Conservation (phyloP, 2,888 invertebrate species). For the Zygaena filipendulae region DNA sequence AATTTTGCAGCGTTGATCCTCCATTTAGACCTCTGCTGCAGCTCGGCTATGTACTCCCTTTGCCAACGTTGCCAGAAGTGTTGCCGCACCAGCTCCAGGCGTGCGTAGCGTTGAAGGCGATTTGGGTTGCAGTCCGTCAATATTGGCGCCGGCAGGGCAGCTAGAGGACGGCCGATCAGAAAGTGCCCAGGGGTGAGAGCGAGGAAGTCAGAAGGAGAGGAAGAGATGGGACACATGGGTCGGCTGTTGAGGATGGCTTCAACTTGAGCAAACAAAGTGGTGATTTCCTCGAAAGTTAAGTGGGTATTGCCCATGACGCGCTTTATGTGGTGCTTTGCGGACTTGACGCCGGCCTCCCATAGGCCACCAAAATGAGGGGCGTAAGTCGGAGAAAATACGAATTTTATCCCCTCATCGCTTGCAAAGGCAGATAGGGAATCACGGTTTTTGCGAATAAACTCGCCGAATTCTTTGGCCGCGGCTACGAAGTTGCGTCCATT, state of each 20-base stretch:
- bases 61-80: slow-evolving; percentile 19
- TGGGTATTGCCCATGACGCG: slow-evolving; percentile 8
- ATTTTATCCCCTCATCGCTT: slow-evolving; percentile 12
- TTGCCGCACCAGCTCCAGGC: slow-evolving; percentile 14
- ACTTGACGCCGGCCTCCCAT: slow-evolving; percentile 11
- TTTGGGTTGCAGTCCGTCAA: neutral
- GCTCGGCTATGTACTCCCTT: slow-evolving; percentile 15
- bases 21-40: slow-evolving; percentile 23
- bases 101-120: slow-evolving; percentile 8
- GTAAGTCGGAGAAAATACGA: slow-evolving; percentile 13
- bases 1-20: neutral
- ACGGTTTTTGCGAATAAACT: slow-evolving; percentile 10
- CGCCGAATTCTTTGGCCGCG: slow-evolving; percentile 3
- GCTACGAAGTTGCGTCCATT: slow-evolving; percentile 17
- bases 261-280: slow-evolving; percentile 15
- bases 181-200: slow-evolving; percentile 18
- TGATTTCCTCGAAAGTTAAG: slow-evolving; percentile 15
- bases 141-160: slow-evolving; percentile 2
- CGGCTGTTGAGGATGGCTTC: slow-evolving; percentile 18
- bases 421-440: slow-evolving; percentile 9
- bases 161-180: slow-evolving; percentile 16
- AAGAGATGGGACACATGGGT: slow-evolving; percentile 18
- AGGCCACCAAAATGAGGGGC: slow-evolving; percentile 16
- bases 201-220: slow-evolving; percentile 15
- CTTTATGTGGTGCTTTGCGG: slow-evolving; percentile 11